These are phyloP conservation scores for Venturia canescens DNA, from an alignment of 1,140 invertebrate genomes.

Conservation along the genomic window DNA sequence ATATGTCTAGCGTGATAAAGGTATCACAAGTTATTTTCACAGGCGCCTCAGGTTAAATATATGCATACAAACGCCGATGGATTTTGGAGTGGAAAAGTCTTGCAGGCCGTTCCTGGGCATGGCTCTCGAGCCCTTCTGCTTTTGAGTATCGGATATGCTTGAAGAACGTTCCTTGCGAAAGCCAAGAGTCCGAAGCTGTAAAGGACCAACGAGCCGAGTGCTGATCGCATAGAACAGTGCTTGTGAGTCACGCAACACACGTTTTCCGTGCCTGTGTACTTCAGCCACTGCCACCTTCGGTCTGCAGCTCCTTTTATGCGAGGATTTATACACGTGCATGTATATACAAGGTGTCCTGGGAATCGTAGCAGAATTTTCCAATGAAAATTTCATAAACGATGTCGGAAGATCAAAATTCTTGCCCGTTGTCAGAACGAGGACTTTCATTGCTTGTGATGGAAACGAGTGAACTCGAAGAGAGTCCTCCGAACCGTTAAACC, in stretches of 20 bases:
- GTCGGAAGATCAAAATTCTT: no score
- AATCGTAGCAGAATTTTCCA: no score
- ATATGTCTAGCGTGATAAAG: conserved; percentile 59
- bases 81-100: conserved; percentile 29
- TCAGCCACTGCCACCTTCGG: not conserved
- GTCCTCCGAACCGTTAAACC: no score
- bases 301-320: not conserved
- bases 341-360: not conserved
- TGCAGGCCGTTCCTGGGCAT: conserved; percentile 10
- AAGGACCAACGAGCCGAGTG: conserved; percentile 11
- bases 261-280: conserved; percentile 31
- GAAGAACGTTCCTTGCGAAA: conserved; percentile 12
- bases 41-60: conserved; percentile 29
- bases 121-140: not conserved
- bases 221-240: conserved; percentile 3
- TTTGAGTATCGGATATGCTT: not conserved
- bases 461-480: no score
- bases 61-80: conserved; percentile 4
- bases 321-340: not conserved
- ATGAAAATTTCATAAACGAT: no score
- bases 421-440: no score
- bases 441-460: no score
- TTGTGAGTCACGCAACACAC: conserved; percentile 35
- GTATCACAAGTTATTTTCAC: conserved; percentile 49
- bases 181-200: conserved; percentile 9